These are phyloP conservation scores for Bradypus variegatus DNA, from an alignment of 2,797 vertebrate species.

Conservation along the genomic window DNA sequence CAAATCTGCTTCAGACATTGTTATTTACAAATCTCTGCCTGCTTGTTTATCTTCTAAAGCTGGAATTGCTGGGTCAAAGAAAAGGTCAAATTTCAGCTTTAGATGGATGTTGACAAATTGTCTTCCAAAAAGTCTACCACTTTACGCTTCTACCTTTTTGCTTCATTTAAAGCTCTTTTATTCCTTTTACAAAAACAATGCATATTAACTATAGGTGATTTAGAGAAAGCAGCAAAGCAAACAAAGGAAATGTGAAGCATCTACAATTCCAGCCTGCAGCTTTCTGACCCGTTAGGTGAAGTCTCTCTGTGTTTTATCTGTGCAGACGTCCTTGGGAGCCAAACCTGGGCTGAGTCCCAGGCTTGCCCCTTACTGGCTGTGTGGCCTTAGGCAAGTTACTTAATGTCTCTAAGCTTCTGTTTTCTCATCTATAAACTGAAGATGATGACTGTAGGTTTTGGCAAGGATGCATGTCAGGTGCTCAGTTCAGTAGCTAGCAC, in stretches of 20 bases:
- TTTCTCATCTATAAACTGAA: neutral
- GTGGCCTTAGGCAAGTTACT: neutral
- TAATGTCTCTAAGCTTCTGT: neutral
- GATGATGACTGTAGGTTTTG: neutral
- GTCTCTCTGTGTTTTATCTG: neutral
- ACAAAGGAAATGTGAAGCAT: neutral
- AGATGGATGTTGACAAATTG: neutral
- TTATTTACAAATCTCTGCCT: neutral
- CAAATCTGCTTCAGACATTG: neutral
- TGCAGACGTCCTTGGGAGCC: neutral
- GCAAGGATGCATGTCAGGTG: rapidly evolving
- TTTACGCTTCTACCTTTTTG: neutral
- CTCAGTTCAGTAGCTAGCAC: neutral
- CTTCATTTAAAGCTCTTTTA: neutral
- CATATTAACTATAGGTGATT: neutral
- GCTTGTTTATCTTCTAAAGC: neutral
- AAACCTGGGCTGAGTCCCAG: neutral
- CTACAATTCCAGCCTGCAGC: rapidly evolving
- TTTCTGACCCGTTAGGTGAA: neutral
- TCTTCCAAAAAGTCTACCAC: neutral
- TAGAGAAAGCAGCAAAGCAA: neutral
- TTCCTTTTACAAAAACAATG: neutral
- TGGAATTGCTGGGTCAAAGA: neutral
- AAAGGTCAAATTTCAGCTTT: neutral
- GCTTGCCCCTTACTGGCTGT: neutral